Conservation (phyloP, 2,797 vertebrate genomes). For the Chrosomus eos region DNA sequence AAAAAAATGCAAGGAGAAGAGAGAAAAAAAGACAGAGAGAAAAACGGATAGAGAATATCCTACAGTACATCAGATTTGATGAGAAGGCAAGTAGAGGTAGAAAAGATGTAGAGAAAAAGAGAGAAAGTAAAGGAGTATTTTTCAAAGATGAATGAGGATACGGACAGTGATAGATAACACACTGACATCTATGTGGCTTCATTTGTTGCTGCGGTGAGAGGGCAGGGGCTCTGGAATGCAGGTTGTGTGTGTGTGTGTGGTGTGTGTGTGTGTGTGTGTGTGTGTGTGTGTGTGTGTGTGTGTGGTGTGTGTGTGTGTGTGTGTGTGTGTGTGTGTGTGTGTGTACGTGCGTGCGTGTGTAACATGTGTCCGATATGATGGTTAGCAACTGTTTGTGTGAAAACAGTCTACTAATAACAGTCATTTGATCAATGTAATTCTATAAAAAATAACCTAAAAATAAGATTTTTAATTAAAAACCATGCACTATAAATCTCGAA, state of each 20-base stretch:
- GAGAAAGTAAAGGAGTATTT: slow-evolving; percentile 51
- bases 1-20: background rate
- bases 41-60: background rate
- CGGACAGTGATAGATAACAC: slow-evolving; percentile 76
- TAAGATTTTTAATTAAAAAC: background rate
- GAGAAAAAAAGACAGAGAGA: background rate
- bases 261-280: background rate
- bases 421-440: no score
- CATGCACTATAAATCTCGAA: background rate
- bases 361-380: background rate
- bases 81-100: slow-evolving; percentile 28
- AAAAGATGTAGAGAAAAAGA: slow-evolving; percentile 54
- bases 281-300: background rate
- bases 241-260: background rate
- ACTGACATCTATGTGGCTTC: slow-evolving; percentile 73
- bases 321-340: background rate
- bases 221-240: slow-evolving; percentile 46
- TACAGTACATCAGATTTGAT: slow-evolving; percentile 17
- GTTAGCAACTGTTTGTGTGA: no score
- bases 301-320: background rate
- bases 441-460: no score
- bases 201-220: slow-evolving; percentile 75
- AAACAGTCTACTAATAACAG: no score
- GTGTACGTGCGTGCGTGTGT: background rate
- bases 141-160: slow-evolving; percentile 68